Evolutionary conservation across 92 coral and sea anemone genomes (phyloP), one percentile per base, ranked within the genome.

Genomic region (Umimayanthus chanpuru): DNA sequence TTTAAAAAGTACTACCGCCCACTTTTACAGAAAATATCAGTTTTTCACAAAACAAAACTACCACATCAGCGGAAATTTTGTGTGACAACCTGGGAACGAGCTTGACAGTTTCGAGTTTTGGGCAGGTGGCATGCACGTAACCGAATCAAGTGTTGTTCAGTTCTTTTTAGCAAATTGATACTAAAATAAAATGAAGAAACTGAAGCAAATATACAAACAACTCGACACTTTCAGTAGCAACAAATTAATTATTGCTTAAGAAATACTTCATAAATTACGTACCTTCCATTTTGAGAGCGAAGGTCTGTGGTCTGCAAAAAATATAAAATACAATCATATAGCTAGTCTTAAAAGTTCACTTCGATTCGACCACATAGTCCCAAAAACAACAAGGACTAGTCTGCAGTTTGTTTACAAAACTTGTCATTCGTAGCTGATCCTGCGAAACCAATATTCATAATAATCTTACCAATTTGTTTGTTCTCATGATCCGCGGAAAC

Each of bases 281-380:
- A 97, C 99, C 97, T 95, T 97, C 99, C 99, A 97, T 82, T 97
- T 97, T 81, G 99, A 95, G 88, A 97, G 85, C 38, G 97, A 94
- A 18, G 98, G 96, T 28, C 96, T 92, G 72, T 88, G 93, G 23
- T 87, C 88, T 38, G 80, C 90, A 81, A 77, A 75, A 76, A 83
- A 68, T 39, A 29, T 2, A 88, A 18, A 47, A 80, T 23, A 68
- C 29, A n/a, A n/a, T n/a, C n/a, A 3, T 40, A 76, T 53, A 12
- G 2, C 2, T 32, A 32, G 36, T 32, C 36, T 32, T 32, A 32
- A 7, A 53, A 9, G 58, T 53, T 53, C 4, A 12, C 58, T 53
- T 9, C 8, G 58, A 53, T 53, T 9, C 8, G 58, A 53, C 68
- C 68, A 61, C 21, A 20, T 21, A 61, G n/a, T 61, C 68, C 21